A percentile compares a stretch with the other conserved stretches of the same genome.
Evolutionary conservation across 2,113 vertebrate species (phyloP).

Genomic region (Mus musculus): GRCm39 chr5:139877001-139877500

Average conservation of each 20-base stretch:
- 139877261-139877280: not conserved
- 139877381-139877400: too few relatives aligned
- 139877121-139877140: too few relatives aligned
- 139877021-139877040: not conserved
- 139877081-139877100: not conserved
- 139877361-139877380: too few relatives aligned
- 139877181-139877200: rapidly evolving
- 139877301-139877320: not conserved
- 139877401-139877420: too few relatives aligned
- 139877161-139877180: not conserved
- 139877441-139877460: not conserved
- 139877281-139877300: not conserved
- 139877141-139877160: not conserved
- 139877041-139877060: rapidly evolving
- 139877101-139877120: not conserved
- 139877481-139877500: not conserved
- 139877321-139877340: not conserved
- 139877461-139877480: not conserved
- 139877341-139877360: not conserved
- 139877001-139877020: not conserved
- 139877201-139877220: not conserved
- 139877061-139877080: not conserved
- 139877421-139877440: too few relatives aligned
- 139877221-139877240: rapidly evolving
- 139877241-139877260: not conserved